phyloP scores from a whole-genome alignment of 2,113 vertebrate genomes.

The Lethenteron camtschaticum region DNA sequence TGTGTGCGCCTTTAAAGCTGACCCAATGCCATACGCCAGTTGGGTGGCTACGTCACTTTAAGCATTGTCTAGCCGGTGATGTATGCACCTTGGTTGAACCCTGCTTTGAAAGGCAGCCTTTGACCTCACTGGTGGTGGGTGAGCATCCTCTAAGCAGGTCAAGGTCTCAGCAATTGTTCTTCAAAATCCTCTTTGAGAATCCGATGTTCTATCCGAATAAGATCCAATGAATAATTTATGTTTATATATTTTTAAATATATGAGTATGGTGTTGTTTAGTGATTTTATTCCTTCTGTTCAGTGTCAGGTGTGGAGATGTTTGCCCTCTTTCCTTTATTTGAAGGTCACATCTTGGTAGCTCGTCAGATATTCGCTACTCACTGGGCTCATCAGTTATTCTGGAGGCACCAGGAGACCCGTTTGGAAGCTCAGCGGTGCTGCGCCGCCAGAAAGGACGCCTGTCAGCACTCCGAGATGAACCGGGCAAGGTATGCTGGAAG shows the following conservation, averaged over 20 bases:
- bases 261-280: neutral
- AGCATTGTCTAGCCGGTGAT: no score
- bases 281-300: neutral
- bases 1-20: no score
- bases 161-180: no score
- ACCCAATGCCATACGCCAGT: no score
- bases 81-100: no score
- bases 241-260: neutral
- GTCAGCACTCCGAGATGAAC: neutral
- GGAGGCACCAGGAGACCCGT: constrained; percentile 1
- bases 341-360: neutral
- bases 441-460: neutral
- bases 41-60: no score
- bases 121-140: no score
- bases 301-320: neutral
- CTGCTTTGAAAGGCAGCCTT: no score
- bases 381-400: constrained; percentile 3
- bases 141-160: no score
- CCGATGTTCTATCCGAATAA: no score
- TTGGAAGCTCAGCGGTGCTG: neutral
- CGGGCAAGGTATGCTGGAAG: neutral
- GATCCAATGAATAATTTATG: no score
- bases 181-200: no score
- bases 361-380: neutral
- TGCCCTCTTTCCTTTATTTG: neutral